A percentile compares a stretch with the other conserved stretches of the same genome.
Evolutionary conservation across 2,113 vertebrate species (phyloP).

Genomic region (Rhineura floridana): DNA sequence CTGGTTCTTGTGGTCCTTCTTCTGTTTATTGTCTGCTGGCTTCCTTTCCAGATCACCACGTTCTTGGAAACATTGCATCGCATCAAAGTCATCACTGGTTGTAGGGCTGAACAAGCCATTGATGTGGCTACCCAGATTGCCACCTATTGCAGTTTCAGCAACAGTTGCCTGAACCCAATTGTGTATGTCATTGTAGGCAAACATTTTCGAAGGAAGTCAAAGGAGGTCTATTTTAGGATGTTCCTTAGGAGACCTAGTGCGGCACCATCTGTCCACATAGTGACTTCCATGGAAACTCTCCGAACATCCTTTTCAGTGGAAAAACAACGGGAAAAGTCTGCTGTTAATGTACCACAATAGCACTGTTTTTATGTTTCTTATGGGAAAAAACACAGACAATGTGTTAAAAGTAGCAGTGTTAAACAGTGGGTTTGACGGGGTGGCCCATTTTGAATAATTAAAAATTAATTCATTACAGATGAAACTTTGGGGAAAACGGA

Average conservation of each 20-base stretch:
- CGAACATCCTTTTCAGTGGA: slow-evolving; percentile 73
- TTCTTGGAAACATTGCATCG: slow-evolving; percentile 78
- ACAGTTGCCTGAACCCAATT: slow-evolving; percentile 93
- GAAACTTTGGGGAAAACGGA: background rate
- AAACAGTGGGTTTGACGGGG: background rate
- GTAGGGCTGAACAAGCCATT: slow-evolving; percentile 54
- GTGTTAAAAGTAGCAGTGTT: background rate
- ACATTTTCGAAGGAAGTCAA: slow-evolving; percentile 90
- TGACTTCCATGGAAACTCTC: slow-evolving; percentile 71
- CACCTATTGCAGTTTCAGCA: slow-evolving; percentile 84
- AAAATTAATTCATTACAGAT: background rate
- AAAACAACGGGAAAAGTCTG: slow-evolving; percentile 48
- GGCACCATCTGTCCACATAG: slow-evolving; percentile 39
- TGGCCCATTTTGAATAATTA: background rate
- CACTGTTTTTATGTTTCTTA: background rate
- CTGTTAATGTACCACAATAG: slow-evolving; percentile 4
- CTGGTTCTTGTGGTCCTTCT: slow-evolving; percentile 85
- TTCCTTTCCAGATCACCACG: slow-evolving; percentile 84
- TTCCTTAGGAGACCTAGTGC: slow-evolving; percentile 40
- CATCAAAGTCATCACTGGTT: slow-evolving; percentile 52
- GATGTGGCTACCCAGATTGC: slow-evolving; percentile 83
- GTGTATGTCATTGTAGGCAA: slow-evolving; percentile 94
- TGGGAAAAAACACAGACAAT: background rate
- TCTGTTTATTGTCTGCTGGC: slow-evolving; percentile 87
- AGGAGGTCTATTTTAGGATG: slow-evolving; percentile 78